Conservation (phyloP, 2,888 invertebrate species). For the Drosophila atripex region DNA sequence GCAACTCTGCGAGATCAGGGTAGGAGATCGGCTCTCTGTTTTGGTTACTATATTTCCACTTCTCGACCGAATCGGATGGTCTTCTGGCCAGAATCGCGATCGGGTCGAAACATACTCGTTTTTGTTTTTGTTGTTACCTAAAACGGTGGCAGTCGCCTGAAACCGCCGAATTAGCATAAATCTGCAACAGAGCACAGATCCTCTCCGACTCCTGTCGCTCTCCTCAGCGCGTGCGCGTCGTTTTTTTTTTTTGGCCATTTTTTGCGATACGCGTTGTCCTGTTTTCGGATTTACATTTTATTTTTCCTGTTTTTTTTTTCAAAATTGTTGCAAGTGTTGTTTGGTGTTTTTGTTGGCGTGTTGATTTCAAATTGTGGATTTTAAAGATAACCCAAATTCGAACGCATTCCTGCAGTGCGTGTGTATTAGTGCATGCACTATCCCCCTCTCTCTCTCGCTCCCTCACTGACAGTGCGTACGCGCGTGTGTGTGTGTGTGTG, state of each 20-base stretch:
- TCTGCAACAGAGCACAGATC: not conserved
- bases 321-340: not conserved
- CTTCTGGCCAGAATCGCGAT: slow-evolving; percentile 1
- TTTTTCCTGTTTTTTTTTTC: not conserved
- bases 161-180: not conserved
- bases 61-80: slow-evolving; percentile 2
- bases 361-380: slow-evolving; percentile 7
- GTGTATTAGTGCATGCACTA: slow-evolving; percentile 29
- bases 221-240: not conserved
- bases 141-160: not conserved
- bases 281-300: not conserved
- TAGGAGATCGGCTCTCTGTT: not conserved
- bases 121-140: no score
- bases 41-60: slow-evolving; percentile 2
- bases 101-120: not conserved
- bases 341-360: slow-evolving; percentile 16
- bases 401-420: slow-evolving; percentile 35
- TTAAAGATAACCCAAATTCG: slow-evolving; percentile 8
- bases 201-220: not conserved
- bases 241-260: not conserved
- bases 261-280: not conserved
- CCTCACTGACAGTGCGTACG: not conserved
- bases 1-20: not conserved
- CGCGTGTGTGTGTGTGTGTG: slow-evolving; percentile 7
- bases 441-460: not conserved